Evolutionary conservation across 2,888 invertebrate genomes (phyloP).

Genomic region (Drosophila maculinotata): DNA sequence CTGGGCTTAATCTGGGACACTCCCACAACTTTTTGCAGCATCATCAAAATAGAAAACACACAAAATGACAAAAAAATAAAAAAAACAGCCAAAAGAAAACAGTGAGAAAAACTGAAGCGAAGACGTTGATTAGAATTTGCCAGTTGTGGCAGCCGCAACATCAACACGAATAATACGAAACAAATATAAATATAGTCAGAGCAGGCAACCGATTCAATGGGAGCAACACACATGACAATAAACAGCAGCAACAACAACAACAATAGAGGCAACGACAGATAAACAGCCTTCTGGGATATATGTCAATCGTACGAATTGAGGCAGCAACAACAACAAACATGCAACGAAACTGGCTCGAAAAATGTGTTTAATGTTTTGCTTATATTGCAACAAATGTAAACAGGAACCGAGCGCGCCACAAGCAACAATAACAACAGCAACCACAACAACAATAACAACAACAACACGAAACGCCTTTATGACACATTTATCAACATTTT

Average conservation of each 20-base stretch:
- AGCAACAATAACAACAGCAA: slow-evolving; percentile 22
- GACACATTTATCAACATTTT: slow-evolving; percentile 78
- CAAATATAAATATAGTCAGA: slow-evolving; percentile 15
- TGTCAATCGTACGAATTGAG: slow-evolving; percentile 60
- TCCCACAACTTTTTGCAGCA: slow-evolving; percentile 39
- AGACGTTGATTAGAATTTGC: slow-evolving; percentile 44
- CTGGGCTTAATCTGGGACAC: slow-evolving; percentile 4
- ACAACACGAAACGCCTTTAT: slow-evolving; percentile 50
- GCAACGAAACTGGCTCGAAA: slow-evolving; percentile 58
- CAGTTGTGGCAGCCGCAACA: slow-evolving; percentile 9
- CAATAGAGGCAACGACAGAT: slow-evolving; percentile 11
- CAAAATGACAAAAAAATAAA: slow-evolving; percentile 1
- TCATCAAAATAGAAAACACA: slow-evolving; percentile 33
- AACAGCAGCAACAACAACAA: slow-evolving; percentile 13
- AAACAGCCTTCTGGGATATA: slow-evolving; percentile 60
- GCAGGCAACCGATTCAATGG: slow-evolving; percentile 13
- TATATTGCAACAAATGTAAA: slow-evolving; percentile 65
- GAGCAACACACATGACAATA: slow-evolving; percentile 6
- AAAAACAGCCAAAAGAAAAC: slow-evolving; percentile 10
- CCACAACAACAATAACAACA: slow-evolving; percentile 23
- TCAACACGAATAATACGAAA: slow-evolving; percentile 21
- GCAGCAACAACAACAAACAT: slow-evolving; percentile 28
- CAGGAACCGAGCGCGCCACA: slow-evolving; percentile 52
- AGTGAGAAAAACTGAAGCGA: slow-evolving; percentile 17
- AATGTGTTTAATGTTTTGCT: slow-evolving; percentile 58